A percentile compares a stretch with the other conserved stretches of the same genome.
Conservation (phyloP, 1,140 invertebrate genomes). For the Drosophila varians region DNA sequence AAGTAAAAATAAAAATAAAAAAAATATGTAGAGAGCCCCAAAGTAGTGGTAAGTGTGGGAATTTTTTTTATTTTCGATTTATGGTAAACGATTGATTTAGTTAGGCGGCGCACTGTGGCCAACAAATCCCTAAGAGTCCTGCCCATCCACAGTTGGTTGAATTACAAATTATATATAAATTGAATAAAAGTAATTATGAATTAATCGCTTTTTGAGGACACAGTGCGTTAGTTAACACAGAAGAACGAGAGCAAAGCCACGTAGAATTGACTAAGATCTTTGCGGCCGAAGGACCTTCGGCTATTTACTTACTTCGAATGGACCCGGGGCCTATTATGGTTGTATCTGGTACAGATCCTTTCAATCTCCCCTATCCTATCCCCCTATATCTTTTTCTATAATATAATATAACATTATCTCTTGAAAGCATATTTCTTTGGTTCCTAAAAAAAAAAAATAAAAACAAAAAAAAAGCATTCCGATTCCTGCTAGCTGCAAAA, state of each 20-base stretch:
- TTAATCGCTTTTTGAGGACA: conserved; percentile 7
- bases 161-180: not conserved
- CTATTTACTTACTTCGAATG: not conserved
- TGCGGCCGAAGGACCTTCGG: conserved; percentile 4
- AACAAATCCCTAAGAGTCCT: not conserved
- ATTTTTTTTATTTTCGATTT: conserved; percentile 10
- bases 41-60: conserved; percentile 10
- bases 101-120: conserved; percentile 40
- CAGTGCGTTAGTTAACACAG: conserved; percentile 37
- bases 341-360: conserved; percentile 1
- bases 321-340: conserved; percentile 9
- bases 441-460: too few species aligned
- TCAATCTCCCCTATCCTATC: not conserved
- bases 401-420: too few species aligned
- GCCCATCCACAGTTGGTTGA: not conserved
- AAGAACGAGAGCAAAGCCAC: conserved; percentile 26
- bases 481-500: conserved; percentile 9
- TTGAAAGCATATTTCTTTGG: conserved; percentile 13
- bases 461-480: conserved; percentile 5
- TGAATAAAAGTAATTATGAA: not conserved
- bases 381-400: not conserved
- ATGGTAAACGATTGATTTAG: conserved; percentile 31
- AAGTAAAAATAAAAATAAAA: too few species aligned
- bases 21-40: not conserved
- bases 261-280: conserved; percentile 42